A percentile compares a stretch with the other conserved stretches of the same genome.
These are phyloP conservation scores for Cyrtorhinus lividipennis DNA, from an alignment of 1,140 invertebrate species.

Conservation along the genomic window DNA sequence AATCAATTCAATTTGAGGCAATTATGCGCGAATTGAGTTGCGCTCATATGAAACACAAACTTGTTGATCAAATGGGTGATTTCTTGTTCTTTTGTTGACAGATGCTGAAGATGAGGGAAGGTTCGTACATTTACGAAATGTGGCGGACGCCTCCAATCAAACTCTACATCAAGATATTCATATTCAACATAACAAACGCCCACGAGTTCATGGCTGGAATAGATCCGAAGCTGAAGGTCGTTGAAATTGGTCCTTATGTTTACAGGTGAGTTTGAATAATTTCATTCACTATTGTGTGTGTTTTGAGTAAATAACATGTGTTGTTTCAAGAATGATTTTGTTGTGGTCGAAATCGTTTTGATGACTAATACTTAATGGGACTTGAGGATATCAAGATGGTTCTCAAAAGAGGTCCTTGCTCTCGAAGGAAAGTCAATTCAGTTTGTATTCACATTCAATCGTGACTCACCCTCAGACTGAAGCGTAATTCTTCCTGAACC, in stretches of 20 bases:
- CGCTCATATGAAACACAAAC: not conserved
- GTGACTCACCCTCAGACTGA: too few species aligned
- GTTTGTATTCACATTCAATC: too few species aligned
- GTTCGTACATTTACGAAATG: conserved; percentile 40
- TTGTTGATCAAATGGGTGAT: conserved; percentile 19
- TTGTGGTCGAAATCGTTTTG: too few species aligned
- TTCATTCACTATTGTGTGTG: not conserved
- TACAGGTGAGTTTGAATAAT: conserved; percentile 54
- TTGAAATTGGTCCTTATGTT: conserved; percentile 72
- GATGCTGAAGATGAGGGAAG: conserved; percentile 38
- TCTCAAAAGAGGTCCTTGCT: too few species aligned
- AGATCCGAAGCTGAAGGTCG: conserved; percentile 48
- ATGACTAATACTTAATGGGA: too few species aligned
- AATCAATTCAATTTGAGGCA: conserved; percentile 5
- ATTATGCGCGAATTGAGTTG: too few species aligned
- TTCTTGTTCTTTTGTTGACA: too few species aligned
- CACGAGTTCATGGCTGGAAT: conserved; percentile 48
- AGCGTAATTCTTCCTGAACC: too few species aligned
- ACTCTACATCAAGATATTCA: conserved; percentile 54
- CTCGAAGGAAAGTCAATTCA: too few species aligned
- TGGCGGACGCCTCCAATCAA: conserved; percentile 55
- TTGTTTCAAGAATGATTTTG: too few species aligned
- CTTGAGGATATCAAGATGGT: too few species aligned
- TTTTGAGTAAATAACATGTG: too few species aligned
- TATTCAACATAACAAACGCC: conserved; percentile 75